Evolutionary conservation across 2,797 vertebrate genomes (phyloP).

Genomic region (Champsocephalus gunnari): DNA sequence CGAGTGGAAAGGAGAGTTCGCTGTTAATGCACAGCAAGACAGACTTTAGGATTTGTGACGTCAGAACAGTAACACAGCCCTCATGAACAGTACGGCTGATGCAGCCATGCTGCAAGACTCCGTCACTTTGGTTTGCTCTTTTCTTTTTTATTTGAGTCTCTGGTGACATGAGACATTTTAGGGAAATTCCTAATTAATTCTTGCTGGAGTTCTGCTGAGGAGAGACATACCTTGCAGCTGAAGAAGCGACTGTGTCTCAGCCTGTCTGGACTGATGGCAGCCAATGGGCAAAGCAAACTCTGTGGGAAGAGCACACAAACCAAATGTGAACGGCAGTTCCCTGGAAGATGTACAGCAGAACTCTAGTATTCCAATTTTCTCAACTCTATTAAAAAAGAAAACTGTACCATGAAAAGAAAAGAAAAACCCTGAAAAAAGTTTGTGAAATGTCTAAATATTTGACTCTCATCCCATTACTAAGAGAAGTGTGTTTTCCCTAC

Average conservation of each 20-base stretch:
- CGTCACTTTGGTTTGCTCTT: constrained; percentile 57
- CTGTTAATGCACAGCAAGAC: constrained; percentile 57
- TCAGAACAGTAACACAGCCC: constrained; percentile 62
- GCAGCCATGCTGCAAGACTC: constrained; percentile 61
- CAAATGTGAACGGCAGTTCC: constrained; percentile 68
- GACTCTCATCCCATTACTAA: constrained; percentile 86
- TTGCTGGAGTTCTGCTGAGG: constrained; percentile 73
- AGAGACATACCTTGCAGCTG: constrained; percentile 63
- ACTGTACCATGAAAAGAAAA: constrained; percentile 84
- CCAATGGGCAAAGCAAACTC: constrained; percentile 72
- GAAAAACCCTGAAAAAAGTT: constrained; percentile 85
- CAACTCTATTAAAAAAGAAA: constrained; percentile 84
- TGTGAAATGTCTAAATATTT: constrained; percentile 92
- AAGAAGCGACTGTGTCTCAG: constrained; percentile 67
- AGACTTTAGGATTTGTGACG: constrained; percentile 69
- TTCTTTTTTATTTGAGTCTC: constrained; percentile 54
- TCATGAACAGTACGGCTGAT: constrained; percentile 64
- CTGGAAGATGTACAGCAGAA: constrained; percentile 81
- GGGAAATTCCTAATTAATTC: constrained; percentile 60
- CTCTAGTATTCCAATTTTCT: constrained; percentile 88
- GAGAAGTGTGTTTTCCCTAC: constrained; percentile 84
- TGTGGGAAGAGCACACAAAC: constrained; percentile 70
- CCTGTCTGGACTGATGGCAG: constrained; percentile 75
- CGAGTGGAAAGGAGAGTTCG: constrained; percentile 52
- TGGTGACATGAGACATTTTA: constrained; percentile 73